Percentiles rank a stretch among this genome's conserved stretches.
Evolutionary conservation across 2,797 vertebrate genomes (phyloP).

Genomic region (Simalia tracyae): DNA sequence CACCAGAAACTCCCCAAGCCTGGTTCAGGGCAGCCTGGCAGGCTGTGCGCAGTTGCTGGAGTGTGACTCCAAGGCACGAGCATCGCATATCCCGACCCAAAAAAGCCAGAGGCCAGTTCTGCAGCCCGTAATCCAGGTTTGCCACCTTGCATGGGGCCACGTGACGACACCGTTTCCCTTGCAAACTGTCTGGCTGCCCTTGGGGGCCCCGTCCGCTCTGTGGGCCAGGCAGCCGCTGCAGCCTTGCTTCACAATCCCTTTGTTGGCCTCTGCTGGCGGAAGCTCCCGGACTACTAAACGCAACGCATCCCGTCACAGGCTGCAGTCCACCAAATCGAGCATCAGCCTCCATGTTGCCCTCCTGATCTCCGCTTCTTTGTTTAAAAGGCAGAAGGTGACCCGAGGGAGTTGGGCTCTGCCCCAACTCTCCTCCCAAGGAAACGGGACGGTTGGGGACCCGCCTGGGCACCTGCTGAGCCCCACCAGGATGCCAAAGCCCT

Average conservation of each 20-base stretch:
- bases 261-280: background rate
- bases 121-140: background rate
- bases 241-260: background rate
- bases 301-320: no score
- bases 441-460: background rate
- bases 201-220: background rate
- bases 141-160: background rate
- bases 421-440: background rate
- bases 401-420: background rate
- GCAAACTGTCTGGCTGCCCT: background rate
- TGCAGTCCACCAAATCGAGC: background rate
- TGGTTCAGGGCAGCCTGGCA: no score
- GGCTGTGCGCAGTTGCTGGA: no score
- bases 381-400: background rate
- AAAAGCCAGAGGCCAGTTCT: background rate
- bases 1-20: no score
- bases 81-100: background rate
- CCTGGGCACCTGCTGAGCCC: background rate
- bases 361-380: background rate
- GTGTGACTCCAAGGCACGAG: background rate
- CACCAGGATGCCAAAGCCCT: background rate
- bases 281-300: no score
- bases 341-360: background rate
- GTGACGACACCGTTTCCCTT: background rate
- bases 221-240: background rate